Evolutionary conservation across 2,888 invertebrate species (phyloP).

Genomic region (Eugnorisma glareosa): DNA sequence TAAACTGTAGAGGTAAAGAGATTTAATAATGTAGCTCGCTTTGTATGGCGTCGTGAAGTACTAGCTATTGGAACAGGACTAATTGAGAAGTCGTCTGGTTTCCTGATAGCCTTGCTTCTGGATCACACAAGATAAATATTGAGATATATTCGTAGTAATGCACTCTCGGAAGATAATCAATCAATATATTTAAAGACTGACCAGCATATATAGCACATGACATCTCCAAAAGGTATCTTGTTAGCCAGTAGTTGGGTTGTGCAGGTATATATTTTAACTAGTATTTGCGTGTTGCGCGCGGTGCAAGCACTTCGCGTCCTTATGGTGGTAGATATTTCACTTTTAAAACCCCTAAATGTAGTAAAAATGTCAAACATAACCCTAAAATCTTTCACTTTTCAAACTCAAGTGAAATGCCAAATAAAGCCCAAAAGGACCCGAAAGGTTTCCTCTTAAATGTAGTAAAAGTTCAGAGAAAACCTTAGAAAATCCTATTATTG

Average conservation of each 20-base stretch:
- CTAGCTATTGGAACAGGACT: background rate
- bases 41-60: background rate
- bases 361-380: too few relatives aligned
- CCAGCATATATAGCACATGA: background rate
- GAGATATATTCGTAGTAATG: background rate
- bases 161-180: background rate
- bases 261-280: background rate
- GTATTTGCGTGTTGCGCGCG: too few relatives aligned
- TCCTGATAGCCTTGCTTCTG: background rate
- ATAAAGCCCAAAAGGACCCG: too few relatives aligned
- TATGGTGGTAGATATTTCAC: too few relatives aligned
- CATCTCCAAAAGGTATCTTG: background rate
- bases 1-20: constrained; percentile 8
- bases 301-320: too few relatives aligned
- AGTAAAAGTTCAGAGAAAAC: too few relatives aligned
- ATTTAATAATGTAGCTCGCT: constrained; percentile 6
- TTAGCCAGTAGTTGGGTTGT: background rate
- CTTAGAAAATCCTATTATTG: too few relatives aligned
- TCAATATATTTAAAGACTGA: background rate
- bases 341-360: too few relatives aligned
- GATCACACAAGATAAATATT: background rate
- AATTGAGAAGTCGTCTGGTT: constrained; percentile 14
- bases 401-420: too few relatives aligned
- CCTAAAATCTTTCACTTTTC: too few relatives aligned
- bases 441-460: too few relatives aligned